Base-by-base conservation (phyloP, 2,113 vertebrate genomes). In the Dissostichus mawsoni region DNA sequence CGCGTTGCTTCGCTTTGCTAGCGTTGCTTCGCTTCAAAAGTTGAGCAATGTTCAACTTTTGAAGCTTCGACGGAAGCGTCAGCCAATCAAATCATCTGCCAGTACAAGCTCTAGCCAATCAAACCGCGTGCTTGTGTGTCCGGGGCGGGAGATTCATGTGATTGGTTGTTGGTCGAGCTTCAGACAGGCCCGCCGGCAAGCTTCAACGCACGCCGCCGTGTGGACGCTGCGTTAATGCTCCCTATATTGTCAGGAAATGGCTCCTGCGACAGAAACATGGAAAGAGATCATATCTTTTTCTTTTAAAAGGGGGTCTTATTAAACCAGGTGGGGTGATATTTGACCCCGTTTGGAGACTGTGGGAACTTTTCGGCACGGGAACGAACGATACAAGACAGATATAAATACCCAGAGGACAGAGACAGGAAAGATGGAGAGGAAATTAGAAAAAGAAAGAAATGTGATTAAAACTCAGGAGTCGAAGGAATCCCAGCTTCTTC, bases 191-290 rank as follows among this genome's bases (percentile, higher is more conserved):
- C 20, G 20, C 20, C 20, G 20, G 20, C 20, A 20, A 20, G 20
- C 20, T 20, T 20, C 20, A 20, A 20, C 20, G 20, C 20, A 20
- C 20, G 20, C 20, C 20, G 20, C 20, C 20, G 20, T 20, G 20
- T 20, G 20, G 20, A 20, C 20, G 20, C 20, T 20, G 20, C 20
- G 20, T 20, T 20, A 20, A 20, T 20, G 20, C 20, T 20, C 66
- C 45, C 76, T 62, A 20, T 70, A 71, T 90, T 73, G 69, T 69
- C 66, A 48, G 75, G 64, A 82, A 90, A 76, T 69, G 76, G 45
- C 81, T 73, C 59, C 58, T 53, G 70, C 50, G 25, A 74, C 80
- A 74, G 33, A 36, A 3, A 36, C 5, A 36, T 36, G 23, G 2
- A 23, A 23, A 23, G 23, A 23, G 23, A 23, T 23, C 23, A 23